Evolutionary conservation across 2,797 vertebrate genomes (phyloP), one percentile per base, ranked within the genome.

Genomic region (Anableps anableps): DNA sequence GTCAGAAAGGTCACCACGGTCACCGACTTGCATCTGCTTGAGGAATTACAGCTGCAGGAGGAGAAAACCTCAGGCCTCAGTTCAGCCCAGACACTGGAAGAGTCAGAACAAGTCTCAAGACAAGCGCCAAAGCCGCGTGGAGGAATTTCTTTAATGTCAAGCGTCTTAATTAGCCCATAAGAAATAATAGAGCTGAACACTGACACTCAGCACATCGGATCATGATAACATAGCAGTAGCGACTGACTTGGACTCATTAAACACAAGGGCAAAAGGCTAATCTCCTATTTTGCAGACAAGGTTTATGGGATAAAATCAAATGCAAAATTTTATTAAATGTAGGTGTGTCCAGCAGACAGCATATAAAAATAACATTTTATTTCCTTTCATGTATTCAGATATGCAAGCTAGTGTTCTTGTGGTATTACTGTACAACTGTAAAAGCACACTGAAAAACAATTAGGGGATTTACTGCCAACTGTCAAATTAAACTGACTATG

Each of bases 161-260:
- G 95, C 94, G 92, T 95, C 94, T 96, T 96, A 96, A 96, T 96
- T 96, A 95, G 93, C 92, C 92, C 85, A 94, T 94, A 95, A 96
- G 94, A 96, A 94, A 95, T 96, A 95, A 96, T 95, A 94, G 90
- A 94, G 93, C 53, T 88, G 92, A 95, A 93, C 89, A 90, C 91
- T 87, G 85, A 95, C 94, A 89, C 74, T 23, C 79, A 84, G 82
- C 82, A 89, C 84, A 93, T 94, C 94, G 95, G 94, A 96, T 93
- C 92, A 94, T 95, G 94, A 95, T 93, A 94, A 93, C 95, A 94
- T 88, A 91, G 92, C 90, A 89, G 91, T 90, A 92, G 93, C 50
- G 87, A 89, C 93, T 95, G 83, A 85, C 88, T 88, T 85, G 86
- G 88, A 92, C 88, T 94, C 93, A 91, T 96, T 95, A 94, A 95